Conservation (phyloP, 2,113 vertebrate species). For the Lasiurus borealis region DNA sequence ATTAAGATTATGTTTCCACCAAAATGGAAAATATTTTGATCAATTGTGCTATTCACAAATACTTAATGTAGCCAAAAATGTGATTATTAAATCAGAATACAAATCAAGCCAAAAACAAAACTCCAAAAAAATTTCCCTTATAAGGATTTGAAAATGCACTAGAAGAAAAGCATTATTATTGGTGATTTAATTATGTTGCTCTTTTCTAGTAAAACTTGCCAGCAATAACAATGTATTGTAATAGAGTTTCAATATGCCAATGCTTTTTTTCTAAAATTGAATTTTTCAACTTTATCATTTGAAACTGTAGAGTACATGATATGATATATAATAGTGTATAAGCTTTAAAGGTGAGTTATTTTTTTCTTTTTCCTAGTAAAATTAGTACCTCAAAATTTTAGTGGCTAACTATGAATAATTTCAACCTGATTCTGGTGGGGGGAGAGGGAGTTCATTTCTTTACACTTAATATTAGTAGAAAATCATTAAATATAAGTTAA, state of each 20-base stretch:
- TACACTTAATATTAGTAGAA: neutral
- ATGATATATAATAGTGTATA: neutral
- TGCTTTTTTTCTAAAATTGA: neutral
- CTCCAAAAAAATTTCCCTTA: neutral
- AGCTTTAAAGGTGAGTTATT: neutral
- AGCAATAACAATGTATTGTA: neutral
- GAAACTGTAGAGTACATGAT: neutral
- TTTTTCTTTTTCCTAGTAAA: conserved; percentile 21
- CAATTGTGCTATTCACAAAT: neutral
- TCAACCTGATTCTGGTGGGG: neutral
- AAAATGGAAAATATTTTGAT: neutral
- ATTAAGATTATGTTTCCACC: neutral
- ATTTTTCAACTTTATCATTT: neutral
- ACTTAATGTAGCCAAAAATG: neutral
- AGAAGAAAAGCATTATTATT: neutral
- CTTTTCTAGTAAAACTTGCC: neutral
- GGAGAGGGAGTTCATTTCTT: neutral
- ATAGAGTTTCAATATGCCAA: neutral
- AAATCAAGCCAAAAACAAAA: neutral
- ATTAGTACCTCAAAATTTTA: neutral
- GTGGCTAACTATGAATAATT: neutral
- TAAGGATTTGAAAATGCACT: conserved; percentile 28
- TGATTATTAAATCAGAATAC: conserved; percentile 6
- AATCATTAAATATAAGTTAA: conserved; percentile 20
- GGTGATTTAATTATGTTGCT: neutral